phyloP scores from a whole-genome alignment of 2,113 vertebrate genomes.

The Pelecanoides urinatrix region DNA sequence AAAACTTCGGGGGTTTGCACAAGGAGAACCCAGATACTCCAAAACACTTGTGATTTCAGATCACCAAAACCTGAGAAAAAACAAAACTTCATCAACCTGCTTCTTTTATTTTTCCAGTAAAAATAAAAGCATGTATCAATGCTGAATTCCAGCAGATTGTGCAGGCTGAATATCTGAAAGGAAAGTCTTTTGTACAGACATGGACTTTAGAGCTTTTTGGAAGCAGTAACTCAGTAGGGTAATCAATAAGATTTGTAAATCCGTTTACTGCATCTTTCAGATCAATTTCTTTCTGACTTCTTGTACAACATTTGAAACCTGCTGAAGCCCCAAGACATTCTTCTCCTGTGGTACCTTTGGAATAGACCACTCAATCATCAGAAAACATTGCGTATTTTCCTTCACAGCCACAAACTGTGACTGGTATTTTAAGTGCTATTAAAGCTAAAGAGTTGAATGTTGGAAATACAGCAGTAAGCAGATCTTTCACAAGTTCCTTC shows the following conservation, averaged over 20 bases:
- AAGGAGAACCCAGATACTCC: neutral
- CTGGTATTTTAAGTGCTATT: neutral
- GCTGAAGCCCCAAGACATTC: neutral
- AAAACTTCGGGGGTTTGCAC: neutral
- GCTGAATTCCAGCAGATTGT: neutral
- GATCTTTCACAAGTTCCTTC: neutral
- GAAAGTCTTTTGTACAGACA: neutral
- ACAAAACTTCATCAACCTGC: neutral
- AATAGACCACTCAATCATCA: constrained; percentile 5
- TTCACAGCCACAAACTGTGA: neutral
- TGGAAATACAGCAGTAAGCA: neutral
- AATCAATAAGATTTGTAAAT: constrained; percentile 20
- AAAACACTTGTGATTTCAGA: neutral
- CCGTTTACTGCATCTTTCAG: constrained; percentile 16
- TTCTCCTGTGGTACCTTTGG: neutral
- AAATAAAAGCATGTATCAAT: neutral
- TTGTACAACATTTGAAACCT: neutral
- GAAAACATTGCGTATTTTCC: neutral
- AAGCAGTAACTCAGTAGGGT: neutral
- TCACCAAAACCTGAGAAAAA: neutral
- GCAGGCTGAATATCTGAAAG: neutral
- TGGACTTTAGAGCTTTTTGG: neutral
- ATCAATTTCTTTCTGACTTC: constrained; percentile 17
- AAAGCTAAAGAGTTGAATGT: neutral
- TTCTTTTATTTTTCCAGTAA: neutral